Base-by-base conservation (phyloP, 2,888 invertebrate species). In the Camponotus fellah region DNA sequence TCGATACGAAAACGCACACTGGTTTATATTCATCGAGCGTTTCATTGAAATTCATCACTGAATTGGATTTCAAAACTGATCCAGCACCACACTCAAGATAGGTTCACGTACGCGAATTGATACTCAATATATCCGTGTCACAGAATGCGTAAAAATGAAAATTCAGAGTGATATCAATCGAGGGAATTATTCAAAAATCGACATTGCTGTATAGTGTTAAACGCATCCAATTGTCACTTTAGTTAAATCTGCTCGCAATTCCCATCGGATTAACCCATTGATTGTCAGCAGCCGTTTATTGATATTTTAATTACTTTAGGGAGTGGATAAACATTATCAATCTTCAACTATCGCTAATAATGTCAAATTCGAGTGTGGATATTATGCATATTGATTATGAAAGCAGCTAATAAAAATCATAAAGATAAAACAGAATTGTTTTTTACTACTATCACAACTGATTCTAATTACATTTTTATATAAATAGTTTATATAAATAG, bases 301-400 rank as follows among this genome's bases (percentile, higher is more conserved):
- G 43, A 64, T 79, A 46, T 72, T 79, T 79, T 43, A 79, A 79
- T 79, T 58, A 79, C 14, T 79, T 58, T 60, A 56, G 6, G 46
- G 34, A 34, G 4, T 14, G 0, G 46, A 37, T 37, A 43, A 79
- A 64, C 3, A 21, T 49, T 34, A 21, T 71, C 34, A 71, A 58
- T 65, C 9, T 21, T 65, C 34, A 46, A 34, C 8, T 60, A 56
- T 62, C 32, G 14, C 14, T 37, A 66, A 66, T 66, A n/a, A 53
- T 53, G 21, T 71, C 17, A 43, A 43, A 62, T n/a, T 43, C 9
- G 3, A 65, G 17, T 21, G 14, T 6, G 10, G 10, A 1, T 64
- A 2, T 49, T 26, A 26, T 66, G 66, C 26, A 26, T 12, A 37
- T 49, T 21, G 10, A 17, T 40, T 26, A n/a, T 9, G 5, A 58